phyloP scores from a whole-genome alignment of 1,140 invertebrate species.

The Heterodera carotae region DNA sequence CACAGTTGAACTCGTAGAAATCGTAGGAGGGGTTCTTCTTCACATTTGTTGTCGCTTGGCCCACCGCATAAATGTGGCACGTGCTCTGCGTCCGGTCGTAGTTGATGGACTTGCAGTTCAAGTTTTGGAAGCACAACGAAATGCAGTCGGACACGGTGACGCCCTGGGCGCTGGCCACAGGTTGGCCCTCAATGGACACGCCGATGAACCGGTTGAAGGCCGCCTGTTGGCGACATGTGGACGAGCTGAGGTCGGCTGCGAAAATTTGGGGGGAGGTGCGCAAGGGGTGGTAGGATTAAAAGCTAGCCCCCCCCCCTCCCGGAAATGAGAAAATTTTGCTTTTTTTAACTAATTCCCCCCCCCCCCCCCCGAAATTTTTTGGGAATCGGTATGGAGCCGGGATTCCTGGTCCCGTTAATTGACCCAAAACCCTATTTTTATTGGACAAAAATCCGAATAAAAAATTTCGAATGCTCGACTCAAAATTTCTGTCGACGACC shows the following conservation, averaged over 20 bases:
- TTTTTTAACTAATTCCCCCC: too few relatives aligned
- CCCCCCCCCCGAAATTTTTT: too few relatives aligned
- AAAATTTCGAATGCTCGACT: too few relatives aligned
- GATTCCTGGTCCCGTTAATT: too few relatives aligned
- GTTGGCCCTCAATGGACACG: conserved; percentile 59
- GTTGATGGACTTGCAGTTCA: conserved; percentile 66
- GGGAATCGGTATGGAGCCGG: too few relatives aligned
- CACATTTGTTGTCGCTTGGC: conserved; percentile 59
- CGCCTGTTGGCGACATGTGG: conserved; percentile 65
- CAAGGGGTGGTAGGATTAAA: background rate
- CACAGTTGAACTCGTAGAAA: conserved; percentile 66
- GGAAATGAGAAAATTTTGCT: too few relatives aligned
- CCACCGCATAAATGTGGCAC: conserved; percentile 64
- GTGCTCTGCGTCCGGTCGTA: conserved; percentile 64
- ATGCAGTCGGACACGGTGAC: conserved; percentile 65
- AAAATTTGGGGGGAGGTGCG: background rate
- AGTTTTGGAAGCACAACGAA: conserved; percentile 65
- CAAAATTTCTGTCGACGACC: too few relatives aligned
- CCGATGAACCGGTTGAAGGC: conserved; percentile 65
- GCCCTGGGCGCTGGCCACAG: conserved; percentile 64
- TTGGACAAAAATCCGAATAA: too few relatives aligned
- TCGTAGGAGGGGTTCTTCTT: conserved; percentile 63
- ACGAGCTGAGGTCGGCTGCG: conserved; percentile 62
- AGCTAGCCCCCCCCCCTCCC: too few relatives aligned
- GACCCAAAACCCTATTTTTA: too few relatives aligned